Percentiles rank a stretch among this genome's conserved stretches.
phyloP scores from a whole-genome alignment of 2,113 vertebrate species.

The Verasper variegatus region DNA sequence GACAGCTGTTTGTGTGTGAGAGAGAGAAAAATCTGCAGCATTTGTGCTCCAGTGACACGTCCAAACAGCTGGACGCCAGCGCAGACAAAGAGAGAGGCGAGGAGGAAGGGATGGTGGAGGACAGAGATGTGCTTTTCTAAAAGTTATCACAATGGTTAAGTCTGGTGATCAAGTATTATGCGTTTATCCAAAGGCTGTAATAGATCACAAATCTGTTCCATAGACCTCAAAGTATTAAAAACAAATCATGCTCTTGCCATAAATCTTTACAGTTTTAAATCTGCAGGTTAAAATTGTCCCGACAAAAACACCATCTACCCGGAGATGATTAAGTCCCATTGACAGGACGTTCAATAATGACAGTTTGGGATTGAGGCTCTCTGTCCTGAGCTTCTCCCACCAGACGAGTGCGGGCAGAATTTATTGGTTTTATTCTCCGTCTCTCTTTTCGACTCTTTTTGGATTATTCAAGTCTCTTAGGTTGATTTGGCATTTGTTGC shows the following conservation, averaged over 20 bases:
- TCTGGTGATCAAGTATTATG: background rate
- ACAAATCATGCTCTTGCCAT: no score
- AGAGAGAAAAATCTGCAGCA: constrained; percentile 45
- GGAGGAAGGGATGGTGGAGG: constrained; percentile 23
- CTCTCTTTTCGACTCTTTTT: no score
- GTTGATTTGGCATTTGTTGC: no score
- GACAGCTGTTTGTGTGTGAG: constrained; percentile 50
- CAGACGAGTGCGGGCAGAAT: no score
- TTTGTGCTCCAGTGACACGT: constrained; percentile 61
- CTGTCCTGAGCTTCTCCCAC: no score
- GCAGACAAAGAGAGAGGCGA: constrained; percentile 59
- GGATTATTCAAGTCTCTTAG: no score
- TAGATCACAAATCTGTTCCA: background rate
- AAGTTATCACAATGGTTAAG: background rate
- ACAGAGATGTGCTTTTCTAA: constrained; percentile 10
- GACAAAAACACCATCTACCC: background rate
- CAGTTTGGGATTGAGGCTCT: no score
- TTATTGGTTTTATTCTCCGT: no score
- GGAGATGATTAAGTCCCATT: no score
- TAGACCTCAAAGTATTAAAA: no score
- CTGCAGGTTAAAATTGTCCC: background rate
- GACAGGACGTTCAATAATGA: no score
- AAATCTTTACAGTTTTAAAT: background rate
- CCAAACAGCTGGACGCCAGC: constrained; percentile 67
- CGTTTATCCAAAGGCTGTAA: background rate